These are phyloP conservation scores for Leptothorax acervorum DNA, from an alignment of 2,888 invertebrate species.

Conservation along the genomic window DNA sequence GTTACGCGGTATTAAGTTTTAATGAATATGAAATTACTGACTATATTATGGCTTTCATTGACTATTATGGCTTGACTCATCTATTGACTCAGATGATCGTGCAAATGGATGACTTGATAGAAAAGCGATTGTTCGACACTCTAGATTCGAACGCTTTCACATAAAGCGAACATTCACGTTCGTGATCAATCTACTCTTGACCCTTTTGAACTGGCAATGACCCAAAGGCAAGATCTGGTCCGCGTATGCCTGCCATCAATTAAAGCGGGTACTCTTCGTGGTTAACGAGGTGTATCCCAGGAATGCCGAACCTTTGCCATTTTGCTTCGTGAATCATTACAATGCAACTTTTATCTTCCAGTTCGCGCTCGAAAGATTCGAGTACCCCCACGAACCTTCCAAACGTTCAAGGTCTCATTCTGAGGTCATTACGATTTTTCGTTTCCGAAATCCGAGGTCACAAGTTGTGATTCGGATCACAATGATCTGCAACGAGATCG, in stretches of 20 bases:
- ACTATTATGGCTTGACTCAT: neutral
- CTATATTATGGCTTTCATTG: neutral
- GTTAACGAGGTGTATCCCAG: slow-evolving; percentile 36
- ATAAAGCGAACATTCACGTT: slow-evolving; percentile 25
- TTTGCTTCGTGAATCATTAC: slow-evolving; percentile 44
- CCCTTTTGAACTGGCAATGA: slow-evolving; percentile 56
- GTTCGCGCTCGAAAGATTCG: slow-evolving; percentile 28
- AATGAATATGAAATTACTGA: neutral
- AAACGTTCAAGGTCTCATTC: slow-evolving; percentile 62
- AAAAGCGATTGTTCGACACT: neutral
- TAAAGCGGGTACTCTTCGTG: slow-evolving; percentile 42
- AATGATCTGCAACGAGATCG: slow-evolving; percentile 59
- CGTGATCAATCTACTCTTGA: slow-evolving; percentile 62
- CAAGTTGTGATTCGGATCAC: slow-evolving; percentile 55
- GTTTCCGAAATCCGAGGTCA: slow-evolving; percentile 62
- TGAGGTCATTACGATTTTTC: slow-evolving; percentile 52
- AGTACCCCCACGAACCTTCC: slow-evolving; percentile 44
- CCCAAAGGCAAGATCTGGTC: slow-evolving; percentile 58
- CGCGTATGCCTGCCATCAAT: slow-evolving; percentile 45
- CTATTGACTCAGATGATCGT: neutral
- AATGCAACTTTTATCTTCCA: slow-evolving; percentile 38
- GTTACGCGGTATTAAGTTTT: neutral
- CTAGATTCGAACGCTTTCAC: neutral
- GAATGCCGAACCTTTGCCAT: slow-evolving; percentile 59
- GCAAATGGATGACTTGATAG: neutral